Conservation (phyloP, 2,888 invertebrate genomes). For the Lamellibrachia columna region DNA sequence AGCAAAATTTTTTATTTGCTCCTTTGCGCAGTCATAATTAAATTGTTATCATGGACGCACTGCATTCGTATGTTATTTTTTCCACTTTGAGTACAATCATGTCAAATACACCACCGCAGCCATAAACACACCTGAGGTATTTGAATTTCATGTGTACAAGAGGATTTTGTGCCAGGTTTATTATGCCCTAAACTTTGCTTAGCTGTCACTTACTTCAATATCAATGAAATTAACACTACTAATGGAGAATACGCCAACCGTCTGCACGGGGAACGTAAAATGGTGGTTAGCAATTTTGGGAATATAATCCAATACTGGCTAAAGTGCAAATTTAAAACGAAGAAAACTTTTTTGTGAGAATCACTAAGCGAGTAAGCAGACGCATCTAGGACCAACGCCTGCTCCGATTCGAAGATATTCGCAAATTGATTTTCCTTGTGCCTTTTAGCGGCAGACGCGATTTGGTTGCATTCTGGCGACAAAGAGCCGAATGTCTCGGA, state of each 20-base stretch:
- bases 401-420: conserved; percentile 3
- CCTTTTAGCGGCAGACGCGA: background rate
- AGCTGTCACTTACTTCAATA: background rate
- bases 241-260: background rate
- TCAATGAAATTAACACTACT: background rate
- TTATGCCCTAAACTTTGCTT: background rate
- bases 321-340: background rate
- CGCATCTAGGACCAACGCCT: background rate
- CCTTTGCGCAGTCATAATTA: no score
- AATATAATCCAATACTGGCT: background rate
- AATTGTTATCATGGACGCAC: no score
- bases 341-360: background rate
- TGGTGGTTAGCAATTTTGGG: background rate
- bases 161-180: no score
- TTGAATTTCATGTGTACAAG: no score
- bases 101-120: no score
- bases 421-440: background rate
- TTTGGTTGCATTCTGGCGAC: background rate
- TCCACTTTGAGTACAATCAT: no score
- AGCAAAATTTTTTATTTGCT: no score
- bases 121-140: no score
- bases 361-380: background rate
- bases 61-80: no score
- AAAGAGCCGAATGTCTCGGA: background rate
- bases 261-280: background rate